Evolutionary conservation across 2,797 vertebrate species (phyloP).

Genomic region (Galago senegalensis): DNA sequence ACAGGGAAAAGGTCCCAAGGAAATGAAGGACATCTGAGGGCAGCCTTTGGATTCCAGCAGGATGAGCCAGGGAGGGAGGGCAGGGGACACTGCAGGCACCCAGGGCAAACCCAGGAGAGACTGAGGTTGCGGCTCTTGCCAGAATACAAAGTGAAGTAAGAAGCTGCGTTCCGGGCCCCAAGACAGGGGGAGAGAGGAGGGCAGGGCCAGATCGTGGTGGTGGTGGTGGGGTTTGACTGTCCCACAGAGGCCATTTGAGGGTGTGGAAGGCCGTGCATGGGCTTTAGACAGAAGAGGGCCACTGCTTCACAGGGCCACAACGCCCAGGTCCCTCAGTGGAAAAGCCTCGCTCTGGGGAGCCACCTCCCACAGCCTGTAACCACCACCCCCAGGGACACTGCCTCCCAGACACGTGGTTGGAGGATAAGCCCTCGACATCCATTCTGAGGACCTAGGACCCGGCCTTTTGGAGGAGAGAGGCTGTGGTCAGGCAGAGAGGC

Average conservation of each 20-base stretch:
- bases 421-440: rapidly evolving
- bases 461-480: neutral
- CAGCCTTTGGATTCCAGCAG: rapidly evolving
- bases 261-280: neutral
- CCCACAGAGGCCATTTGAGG: neutral
- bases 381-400: neutral
- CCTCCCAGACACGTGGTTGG: neutral
- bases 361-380: neutral
- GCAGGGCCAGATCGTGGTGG: neutral
- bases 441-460: neutral
- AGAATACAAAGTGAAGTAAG: neutral
- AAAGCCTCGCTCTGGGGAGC: neutral
- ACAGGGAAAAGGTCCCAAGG: neutral
- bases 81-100: rapidly evolving
- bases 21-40: neutral
- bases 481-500: rapidly evolving
- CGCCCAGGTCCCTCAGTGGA: neutral
- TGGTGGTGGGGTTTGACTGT: too few species aligned
- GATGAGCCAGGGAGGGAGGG: rapidly evolving
- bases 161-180: rapidly evolving
- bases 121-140: neutral
- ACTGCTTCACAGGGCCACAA: rapidly evolving
- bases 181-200: neutral
- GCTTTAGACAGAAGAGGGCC: neutral
- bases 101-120: neutral